Evolutionary conservation across 2,888 invertebrate species (phyloP), one percentile per base, ranked within the genome.

Genomic region (Phania funesta): DNA sequence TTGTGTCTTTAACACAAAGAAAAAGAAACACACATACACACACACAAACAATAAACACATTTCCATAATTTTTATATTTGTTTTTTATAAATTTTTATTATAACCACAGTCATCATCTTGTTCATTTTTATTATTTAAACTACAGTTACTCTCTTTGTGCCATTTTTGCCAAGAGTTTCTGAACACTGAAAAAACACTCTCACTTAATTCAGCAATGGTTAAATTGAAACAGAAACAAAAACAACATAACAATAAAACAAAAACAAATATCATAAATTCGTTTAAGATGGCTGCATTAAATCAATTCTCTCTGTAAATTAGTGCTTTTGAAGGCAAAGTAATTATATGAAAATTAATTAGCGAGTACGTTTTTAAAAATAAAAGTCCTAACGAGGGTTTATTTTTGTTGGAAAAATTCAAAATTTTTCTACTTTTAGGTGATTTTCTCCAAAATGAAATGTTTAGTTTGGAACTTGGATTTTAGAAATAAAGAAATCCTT

Each of bases 1-100:
- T 62, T 64, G 46, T 74, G 44, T 60, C 46, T 62, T 60, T 81
- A 32, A 32, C 75, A 65, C 77, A 78, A 56, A 74, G 48, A 35
- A 38, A 70, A 60, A 35, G 16, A 8, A 18, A 29, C 29, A 46
- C 29, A 64, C n/a, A n/a, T n/a, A 75, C 2, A 56, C 64, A 18
- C 32, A 44, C 20, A 62, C n/a, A 54, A 73, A 52, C 8, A 56
- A 32, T n/a, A 56, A 52, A 62, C 18, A 67, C 60, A 67, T 50
- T 35, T 78, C 22, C 62, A 74, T 71, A 68, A 67, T 65, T 64
- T 54, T 22, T 65, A 35, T 60, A 46, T 29, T 67, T 18, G 4
- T 50, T 24, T 67, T 67, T 67, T 67, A 44, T 73, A 41, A 24
- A 44, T 46, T 74, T 44, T 64, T 54, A 58, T 52, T 58, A 44